Base-by-base conservation (phyloP, 2,888 invertebrate species). In the Drosophila recens region DNA sequence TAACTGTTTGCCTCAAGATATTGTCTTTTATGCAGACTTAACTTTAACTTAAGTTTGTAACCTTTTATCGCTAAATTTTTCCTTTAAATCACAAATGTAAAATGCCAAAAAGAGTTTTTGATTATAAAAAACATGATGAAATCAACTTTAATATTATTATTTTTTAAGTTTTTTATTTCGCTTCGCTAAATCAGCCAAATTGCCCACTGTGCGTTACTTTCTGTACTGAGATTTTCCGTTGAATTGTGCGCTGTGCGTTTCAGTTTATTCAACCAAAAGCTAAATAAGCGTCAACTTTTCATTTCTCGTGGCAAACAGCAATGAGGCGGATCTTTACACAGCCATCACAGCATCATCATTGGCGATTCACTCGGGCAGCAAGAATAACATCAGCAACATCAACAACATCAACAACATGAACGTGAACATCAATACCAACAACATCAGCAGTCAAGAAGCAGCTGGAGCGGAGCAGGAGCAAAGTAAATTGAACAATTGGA, bases 401-500 rank as follows among this genome's bases (percentile, higher is more conserved):
- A 67, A 34, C 62, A 62, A 52, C 68, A 71, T 46, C 52, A 75
- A 72, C 75, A 75, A 71, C 75, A 82, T n/a, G n/a, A n/a, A n/a
- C n/a, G n/a, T n/a, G n/a, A n/a, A 53, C 70, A 63, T 51, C 68
- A 71, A 53, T 52, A 52, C 48, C 68, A 71, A 53, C 52, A 52
- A 53, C 56, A 61, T 38, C 71, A 67, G 34, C 62, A 62, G 54
- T 71, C 75, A 73, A 46, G 72, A 67, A 48, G 69, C 70, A 72
- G 61, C 76, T 45, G 53, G 57, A 71, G 51, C 34, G 23, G 51
- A 46, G 45, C 36, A 38, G 13, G 51, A 46, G 45, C 81, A 87
- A 80, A 73, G 80, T 68, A 84, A 91, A 87, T 83, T 90, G 79
- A 92, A 84, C 84, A 90, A 90, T 80, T 90, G 91, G 90, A 89